Base-by-base conservation (phyloP, 2,888 invertebrate genomes). In the Phalera bucephala region DNA sequence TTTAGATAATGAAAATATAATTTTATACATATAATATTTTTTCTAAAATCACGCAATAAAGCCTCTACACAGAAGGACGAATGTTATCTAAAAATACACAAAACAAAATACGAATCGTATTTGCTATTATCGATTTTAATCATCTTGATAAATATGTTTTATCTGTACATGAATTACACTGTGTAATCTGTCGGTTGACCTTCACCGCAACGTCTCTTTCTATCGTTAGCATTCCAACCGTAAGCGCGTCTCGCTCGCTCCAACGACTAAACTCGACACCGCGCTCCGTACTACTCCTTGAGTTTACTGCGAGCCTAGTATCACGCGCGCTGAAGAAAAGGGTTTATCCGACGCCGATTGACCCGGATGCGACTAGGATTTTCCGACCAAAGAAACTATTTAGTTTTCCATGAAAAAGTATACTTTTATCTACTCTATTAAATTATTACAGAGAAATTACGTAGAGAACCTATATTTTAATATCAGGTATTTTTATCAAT, bases 281-380 rank as follows among this genome's bases (percentile, higher is more conserved):
- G 11, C 62, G 69, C 50, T 70, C 50, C 53, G 58, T 52, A 53
- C 64, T 84, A 65, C 87, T 87, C 84, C 70, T 80, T 62, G 49
- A 37, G 28, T 46, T 59, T 68, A 63, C 83, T 88, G 84, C 41
- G 65, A 64, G 77, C 88, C 89, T 88, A 85, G 89, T 89, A 88
- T 83, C 86, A 79, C 85, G 88, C 88, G 88, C 88, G 89, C 88
- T 87, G 86, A 87, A 88, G 89, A 89, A 89, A 88, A 89, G 89
- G 88, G 89, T 89, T 89, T 89, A 89, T 88, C 89, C 88, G 89
- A 87, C 84, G 88, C 80, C 69, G 75, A 71, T 64, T 76, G 81
- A 77, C 84, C 77, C 77, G 77, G 71, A 69, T 75, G 77, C 76
- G 73, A 71, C 81, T 79, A 80, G 76, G 79, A 81, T 83, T 89